A percentile compares a stretch with the other conserved stretches of the same genome.
These are phyloP conservation scores for Bergia sp. DNA, from an alignment of 92 coral and sea anemone species.

Conservation along the genomic window DNA sequence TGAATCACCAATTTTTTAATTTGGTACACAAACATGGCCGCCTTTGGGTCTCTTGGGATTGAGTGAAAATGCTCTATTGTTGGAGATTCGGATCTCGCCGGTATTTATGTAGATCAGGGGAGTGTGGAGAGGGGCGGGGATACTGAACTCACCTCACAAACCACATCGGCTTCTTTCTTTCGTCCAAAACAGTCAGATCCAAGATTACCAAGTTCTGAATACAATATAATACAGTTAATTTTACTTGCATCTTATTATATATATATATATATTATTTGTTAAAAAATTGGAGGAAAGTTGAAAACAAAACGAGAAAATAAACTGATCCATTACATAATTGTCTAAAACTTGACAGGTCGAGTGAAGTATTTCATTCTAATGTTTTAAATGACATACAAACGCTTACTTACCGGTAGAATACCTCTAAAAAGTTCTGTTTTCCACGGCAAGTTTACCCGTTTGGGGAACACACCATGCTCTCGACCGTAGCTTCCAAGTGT, in stretches of 20 bases:
- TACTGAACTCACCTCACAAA: constrained; percentile 70
- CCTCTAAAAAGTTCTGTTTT: constrained; percentile 90
- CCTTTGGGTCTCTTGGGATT: too few species aligned
- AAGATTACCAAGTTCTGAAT: constrained; percentile 77
- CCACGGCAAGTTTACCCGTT: constrained; percentile 83
- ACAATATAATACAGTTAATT: not conserved
- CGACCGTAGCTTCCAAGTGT: constrained; percentile 70
- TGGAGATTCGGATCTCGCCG: too few species aligned
- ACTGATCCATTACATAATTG: too few species aligned
- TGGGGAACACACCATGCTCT: constrained; percentile 77
- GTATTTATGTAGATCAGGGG: not conserved
- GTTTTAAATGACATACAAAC: not conserved
- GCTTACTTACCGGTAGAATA: constrained; percentile 68
- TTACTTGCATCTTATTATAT: not conserved
- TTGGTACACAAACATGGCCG: too few species aligned
- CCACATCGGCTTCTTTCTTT: constrained; percentile 85
- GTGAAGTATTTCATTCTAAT: not conserved
- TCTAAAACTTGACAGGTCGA: not conserved
- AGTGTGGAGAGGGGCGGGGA: not conserved
- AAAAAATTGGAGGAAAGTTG: not conserved
- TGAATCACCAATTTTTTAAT: too few species aligned
- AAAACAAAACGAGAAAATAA: not conserved
- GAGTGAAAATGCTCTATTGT: too few species aligned
- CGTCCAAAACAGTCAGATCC: constrained; percentile 87
- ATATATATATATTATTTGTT: too few species aligned